A percentile compares a stretch with the other conserved stretches of the same genome.
These are phyloP conservation scores for Drosophila pectinifera DNA, from an alignment of 1,140 invertebrate species.

Conservation along the genomic window DNA sequence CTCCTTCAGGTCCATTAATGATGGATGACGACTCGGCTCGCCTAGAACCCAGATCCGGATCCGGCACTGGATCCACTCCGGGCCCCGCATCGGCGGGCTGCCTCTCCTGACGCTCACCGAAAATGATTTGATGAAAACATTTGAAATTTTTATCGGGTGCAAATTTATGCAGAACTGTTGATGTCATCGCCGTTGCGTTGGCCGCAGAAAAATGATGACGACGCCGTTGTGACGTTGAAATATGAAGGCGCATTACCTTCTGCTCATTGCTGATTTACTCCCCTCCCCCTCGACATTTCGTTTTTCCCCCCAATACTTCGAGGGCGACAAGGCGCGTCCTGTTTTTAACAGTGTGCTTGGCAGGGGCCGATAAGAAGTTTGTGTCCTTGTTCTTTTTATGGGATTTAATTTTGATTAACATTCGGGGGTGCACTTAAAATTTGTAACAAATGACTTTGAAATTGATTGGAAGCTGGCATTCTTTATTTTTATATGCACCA, in stretches of 20 bases:
- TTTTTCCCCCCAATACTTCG: slow-evolving; percentile 1
- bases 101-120: slow-evolving; percentile 47
- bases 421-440: slow-evolving; percentile 71
- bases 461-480: slow-evolving; percentile 69
- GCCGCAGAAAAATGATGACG: slow-evolving; percentile 79
- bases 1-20: slow-evolving; percentile 79
- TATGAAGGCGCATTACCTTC: slow-evolving; percentile 78
- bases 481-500: slow-evolving; percentile 46
- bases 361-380: slow-evolving; percentile 62
- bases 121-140: slow-evolving; percentile 84
- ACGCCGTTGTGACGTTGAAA: slow-evolving; percentile 81
- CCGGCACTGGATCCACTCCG: slow-evolving; percentile 2
- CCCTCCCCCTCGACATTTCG: not conserved
- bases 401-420: slow-evolving; percentile 77
- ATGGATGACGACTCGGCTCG: slow-evolving; percentile 69
- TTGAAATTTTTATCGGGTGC: slow-evolving; percentile 84
- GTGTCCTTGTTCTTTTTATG: slow-evolving; percentile 49
- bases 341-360: slow-evolving; percentile 53
- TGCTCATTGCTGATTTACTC: slow-evolving; percentile 27
- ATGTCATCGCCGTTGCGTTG: slow-evolving; percentile 71
- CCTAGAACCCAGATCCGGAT: slow-evolving; percentile 9
- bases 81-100: not conserved
- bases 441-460: slow-evolving; percentile 80
- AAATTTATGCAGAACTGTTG: slow-evolving; percentile 83
- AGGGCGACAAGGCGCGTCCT: slow-evolving; percentile 35